phyloP scores from a whole-genome alignment of 2,113 vertebrate species.

The Irena cyanogastra region DNA sequence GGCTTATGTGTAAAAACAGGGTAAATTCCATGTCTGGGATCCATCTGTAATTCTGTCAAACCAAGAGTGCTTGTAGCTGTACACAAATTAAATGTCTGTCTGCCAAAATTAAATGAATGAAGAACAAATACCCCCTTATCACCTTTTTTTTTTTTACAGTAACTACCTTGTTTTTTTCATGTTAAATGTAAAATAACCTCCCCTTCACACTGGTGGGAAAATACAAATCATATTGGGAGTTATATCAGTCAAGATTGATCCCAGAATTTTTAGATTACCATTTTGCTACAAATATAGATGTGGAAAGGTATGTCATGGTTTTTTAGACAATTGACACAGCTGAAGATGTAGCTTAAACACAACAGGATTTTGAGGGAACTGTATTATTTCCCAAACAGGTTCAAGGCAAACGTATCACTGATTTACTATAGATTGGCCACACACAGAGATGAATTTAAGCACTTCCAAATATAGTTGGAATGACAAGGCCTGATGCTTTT shows the following conservation, averaged over 20 bases:
- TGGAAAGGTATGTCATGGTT: background rate
- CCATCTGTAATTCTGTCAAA: constrained; percentile 49
- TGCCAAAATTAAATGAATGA: constrained; percentile 22
- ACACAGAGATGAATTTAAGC: background rate
- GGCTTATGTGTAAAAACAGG: constrained; percentile 34
- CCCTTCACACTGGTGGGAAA: background rate
- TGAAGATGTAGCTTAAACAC: background rate
- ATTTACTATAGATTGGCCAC: background rate
- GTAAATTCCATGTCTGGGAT: constrained; percentile 41
- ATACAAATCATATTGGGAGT: background rate
- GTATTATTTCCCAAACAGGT: background rate
- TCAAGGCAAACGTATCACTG: background rate
- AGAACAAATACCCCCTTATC: background rate
- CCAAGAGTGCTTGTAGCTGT: background rate
- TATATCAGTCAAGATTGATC: background rate
- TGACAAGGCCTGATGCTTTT: background rate
- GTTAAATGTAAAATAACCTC: background rate
- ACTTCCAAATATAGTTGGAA: background rate
- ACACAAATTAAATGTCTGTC: constrained; percentile 39
- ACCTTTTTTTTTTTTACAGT: background rate
- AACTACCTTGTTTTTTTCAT: background rate
- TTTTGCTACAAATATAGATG: background rate
- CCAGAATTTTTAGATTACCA: background rate
- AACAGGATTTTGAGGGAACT: background rate
- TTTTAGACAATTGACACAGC: background rate